Evolutionary conservation across 2,888 invertebrate genomes (phyloP).

Genomic region (Balanococcus diminutus): DNA sequence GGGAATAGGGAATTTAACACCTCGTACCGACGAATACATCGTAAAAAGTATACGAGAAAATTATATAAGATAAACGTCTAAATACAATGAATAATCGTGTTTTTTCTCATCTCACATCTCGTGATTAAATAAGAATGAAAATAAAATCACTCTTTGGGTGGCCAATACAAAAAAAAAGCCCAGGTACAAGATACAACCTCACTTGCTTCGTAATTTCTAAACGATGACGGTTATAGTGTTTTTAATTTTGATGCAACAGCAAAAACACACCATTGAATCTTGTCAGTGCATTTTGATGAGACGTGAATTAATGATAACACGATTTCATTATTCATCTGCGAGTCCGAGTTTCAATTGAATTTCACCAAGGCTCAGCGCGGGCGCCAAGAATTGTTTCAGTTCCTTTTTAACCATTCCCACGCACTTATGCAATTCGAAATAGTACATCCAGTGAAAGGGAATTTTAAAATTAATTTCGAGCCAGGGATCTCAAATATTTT

Average conservation of each 20-base stretch:
- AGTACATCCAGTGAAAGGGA: not conserved
- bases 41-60: not conserved
- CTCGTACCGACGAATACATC: not conserved
- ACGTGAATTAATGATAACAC: constrained; percentile 19
- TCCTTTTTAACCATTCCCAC: too few species aligned
- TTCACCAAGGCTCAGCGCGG: not conserved
- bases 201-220: not conserved
- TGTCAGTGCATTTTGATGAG: not conserved
- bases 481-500: not conserved
- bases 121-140: not conserved
- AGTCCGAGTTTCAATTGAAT: not conserved
- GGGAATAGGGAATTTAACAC: not conserved
- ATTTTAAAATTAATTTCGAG: not conserved
- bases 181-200: not conserved
- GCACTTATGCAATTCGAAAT: not conserved
- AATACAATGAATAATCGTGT: not conserved
- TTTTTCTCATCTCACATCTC: not conserved
- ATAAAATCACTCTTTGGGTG: constrained; percentile 20
- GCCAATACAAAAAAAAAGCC: not conserved
- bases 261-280: not conserved
- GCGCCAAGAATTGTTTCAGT: not conserved
- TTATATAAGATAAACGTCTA: not conserved
- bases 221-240: not conserved
- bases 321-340: constrained; percentile 1
- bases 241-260: not conserved